phyloP scores from a whole-genome alignment of 30 jellyfish, hydroid and myxozoan species.

The Morbakka virulenta region DNA sequence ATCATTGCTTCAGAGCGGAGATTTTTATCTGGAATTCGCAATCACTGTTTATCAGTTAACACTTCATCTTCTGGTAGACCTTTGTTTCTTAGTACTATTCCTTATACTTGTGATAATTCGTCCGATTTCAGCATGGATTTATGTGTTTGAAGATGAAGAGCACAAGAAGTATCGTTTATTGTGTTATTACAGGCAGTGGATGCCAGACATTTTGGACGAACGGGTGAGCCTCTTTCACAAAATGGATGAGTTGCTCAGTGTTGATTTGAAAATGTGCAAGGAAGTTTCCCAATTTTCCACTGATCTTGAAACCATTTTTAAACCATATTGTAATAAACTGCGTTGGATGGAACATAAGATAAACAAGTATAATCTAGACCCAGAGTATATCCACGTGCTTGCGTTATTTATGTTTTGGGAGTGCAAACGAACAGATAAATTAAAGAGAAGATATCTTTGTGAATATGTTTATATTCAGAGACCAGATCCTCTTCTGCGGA shows the following conservation, averaged over 20 bases:
- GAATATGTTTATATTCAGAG: conserved; percentile 65
- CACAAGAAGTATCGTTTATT: conserved; percentile 73
- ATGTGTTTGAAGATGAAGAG: conserved; percentile 90
- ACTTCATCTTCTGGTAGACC: conserved; percentile 54
- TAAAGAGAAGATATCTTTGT: conserved; percentile 35
- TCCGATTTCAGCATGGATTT: conserved; percentile 75
- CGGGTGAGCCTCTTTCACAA: conserved; percentile 22
- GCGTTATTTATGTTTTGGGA: conserved; percentile 66
- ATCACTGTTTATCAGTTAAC: conserved; percentile 68
- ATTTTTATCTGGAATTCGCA: conserved; percentile 78
- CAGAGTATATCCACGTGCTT: conserved; percentile 35
- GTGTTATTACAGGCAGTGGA: conserved; percentile 69
- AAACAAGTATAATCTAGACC: conserved; percentile 58
- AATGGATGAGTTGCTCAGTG: conserved; percentile 40
- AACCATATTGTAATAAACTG: conserved; percentile 9
- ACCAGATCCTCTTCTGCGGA: conserved; percentile 55
- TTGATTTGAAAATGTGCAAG: conserved; percentile 35
- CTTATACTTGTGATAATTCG: conserved; percentile 64
- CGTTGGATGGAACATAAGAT: conserved; percentile 19
- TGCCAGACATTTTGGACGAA: conserved; percentile 64
- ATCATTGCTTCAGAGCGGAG: conserved; percentile 63
- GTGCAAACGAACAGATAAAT: conserved; percentile 46
- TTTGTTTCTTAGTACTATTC: conserved; percentile 47
- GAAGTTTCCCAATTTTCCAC: not conserved
- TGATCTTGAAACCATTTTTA: not conserved